Conservation (phyloP, 2,797 vertebrate genomes). For the Thamnophis elegans region DNA sequence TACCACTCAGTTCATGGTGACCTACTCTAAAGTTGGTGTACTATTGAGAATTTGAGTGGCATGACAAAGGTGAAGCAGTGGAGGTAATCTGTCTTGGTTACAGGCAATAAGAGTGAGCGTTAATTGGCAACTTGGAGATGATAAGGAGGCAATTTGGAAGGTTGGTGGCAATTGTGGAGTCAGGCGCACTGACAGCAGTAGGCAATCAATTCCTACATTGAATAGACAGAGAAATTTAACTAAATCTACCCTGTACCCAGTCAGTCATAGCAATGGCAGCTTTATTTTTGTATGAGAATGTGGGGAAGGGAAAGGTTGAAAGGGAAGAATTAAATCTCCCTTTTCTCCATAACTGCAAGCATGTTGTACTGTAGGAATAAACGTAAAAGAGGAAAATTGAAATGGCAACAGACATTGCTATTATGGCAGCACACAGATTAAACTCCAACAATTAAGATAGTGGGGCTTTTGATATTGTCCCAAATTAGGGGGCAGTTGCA, state of each 20-base stretch:
- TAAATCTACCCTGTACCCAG: neutral
- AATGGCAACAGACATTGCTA: neutral
- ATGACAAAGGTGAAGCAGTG: neutral
- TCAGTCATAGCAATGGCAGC: neutral
- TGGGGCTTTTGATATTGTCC: neutral
- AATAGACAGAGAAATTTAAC: neutral
- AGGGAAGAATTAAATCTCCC: neutral
- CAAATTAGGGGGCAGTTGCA: neutral
- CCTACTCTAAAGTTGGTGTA: neutral
- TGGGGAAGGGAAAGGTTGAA: neutral
- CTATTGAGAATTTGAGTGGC: neutral
- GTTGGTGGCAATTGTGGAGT: neutral
- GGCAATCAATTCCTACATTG: neutral
- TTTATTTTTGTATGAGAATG: neutral
- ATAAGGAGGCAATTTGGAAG: neutral
- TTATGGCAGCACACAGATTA: neutral
- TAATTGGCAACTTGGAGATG: neutral
- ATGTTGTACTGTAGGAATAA: neutral
- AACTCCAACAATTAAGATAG: neutral
- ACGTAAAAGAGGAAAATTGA: neutral
- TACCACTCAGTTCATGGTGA: neutral
- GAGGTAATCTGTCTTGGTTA: neutral
- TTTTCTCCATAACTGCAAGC: neutral
- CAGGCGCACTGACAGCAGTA: neutral
- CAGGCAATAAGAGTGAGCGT: neutral